Evolutionary conservation across 2,113 vertebrate species (phyloP).

Genomic region (Canis aureus): DNA sequence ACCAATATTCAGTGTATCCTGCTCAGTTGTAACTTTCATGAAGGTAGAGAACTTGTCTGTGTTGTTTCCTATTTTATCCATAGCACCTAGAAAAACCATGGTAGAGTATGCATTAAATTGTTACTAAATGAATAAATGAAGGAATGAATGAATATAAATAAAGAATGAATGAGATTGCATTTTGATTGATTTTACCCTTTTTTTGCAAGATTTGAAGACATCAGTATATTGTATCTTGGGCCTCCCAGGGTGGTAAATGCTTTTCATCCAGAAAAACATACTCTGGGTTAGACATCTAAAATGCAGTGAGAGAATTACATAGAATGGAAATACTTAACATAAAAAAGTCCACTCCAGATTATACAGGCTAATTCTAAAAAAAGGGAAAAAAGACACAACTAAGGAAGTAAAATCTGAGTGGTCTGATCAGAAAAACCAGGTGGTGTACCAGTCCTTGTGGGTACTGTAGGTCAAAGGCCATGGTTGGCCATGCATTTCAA

Average conservation of each 20-base stretch:
- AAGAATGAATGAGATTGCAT: background rate
- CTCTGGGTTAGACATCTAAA: background rate
- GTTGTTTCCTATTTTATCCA: background rate
- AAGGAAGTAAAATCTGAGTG: background rate
- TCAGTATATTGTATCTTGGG: background rate
- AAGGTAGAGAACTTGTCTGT: background rate
- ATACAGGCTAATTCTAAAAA: background rate
- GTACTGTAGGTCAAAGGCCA: fast-evolving
- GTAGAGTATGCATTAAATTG: background rate
- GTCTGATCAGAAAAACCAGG: background rate
- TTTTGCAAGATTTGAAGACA: background rate
- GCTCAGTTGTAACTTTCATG: background rate
- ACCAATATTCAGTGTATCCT: background rate
- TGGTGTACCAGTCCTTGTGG: no score
- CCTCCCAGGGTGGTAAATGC: background rate
- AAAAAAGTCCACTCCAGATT: background rate
- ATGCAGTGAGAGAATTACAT: background rate
- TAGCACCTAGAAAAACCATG: background rate
- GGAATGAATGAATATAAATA: background rate
- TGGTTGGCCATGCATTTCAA: background rate
- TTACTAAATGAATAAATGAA: background rate
- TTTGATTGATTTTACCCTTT: background rate
- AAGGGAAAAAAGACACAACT: background rate
- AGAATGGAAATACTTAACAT: background rate
- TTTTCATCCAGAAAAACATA: background rate